Evolutionary conservation across 2,888 invertebrate species (phyloP).

Genomic region (Calameuta filiformis): DNA sequence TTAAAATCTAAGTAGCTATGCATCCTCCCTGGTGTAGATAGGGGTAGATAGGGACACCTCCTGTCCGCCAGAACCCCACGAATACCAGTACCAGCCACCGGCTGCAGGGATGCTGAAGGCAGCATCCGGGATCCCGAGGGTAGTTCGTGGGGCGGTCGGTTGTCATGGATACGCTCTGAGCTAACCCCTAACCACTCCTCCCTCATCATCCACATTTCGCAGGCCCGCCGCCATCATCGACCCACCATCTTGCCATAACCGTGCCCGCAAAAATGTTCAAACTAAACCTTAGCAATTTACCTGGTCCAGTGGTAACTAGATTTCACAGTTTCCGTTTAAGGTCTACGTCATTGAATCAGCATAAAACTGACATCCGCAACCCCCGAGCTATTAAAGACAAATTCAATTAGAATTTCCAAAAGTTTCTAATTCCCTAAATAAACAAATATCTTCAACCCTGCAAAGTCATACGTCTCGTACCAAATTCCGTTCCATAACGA

Average conservation of each 20-base stretch:
- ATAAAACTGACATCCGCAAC: background rate
- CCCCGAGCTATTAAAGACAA: background rate
- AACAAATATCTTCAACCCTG: background rate
- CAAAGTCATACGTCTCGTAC: background rate
- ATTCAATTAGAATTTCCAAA: background rate
- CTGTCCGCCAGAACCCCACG: conserved; percentile 1
- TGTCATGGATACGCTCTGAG: conserved; percentile 63
- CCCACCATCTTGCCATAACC: conserved; percentile 62
- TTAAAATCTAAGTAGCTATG: conserved; percentile 46
- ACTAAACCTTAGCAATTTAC: background rate
- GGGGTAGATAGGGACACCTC: conserved; percentile 38
- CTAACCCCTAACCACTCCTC: conserved; percentile 58
- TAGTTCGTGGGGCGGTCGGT: conserved; percentile 63
- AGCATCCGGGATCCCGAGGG: conserved; percentile 60
- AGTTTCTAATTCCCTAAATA: background rate
- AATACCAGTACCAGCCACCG: background rate
- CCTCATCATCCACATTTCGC: conserved; percentile 47
- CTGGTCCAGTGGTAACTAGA: background rate
- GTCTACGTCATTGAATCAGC: background rate
- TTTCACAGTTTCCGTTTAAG: background rate
- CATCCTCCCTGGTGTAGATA: conserved; percentile 36
- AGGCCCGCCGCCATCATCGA: conserved; percentile 63
- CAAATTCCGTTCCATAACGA: background rate
- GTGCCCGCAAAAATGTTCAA: conserved; percentile 13
- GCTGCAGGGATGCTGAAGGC: conserved; percentile 41